Percentiles rank a stretch among this genome's conserved stretches.
These are phyloP conservation scores for Endomychus coccineus DNA, from an alignment of 2,888 invertebrate species.

Conservation along the genomic window DNA sequence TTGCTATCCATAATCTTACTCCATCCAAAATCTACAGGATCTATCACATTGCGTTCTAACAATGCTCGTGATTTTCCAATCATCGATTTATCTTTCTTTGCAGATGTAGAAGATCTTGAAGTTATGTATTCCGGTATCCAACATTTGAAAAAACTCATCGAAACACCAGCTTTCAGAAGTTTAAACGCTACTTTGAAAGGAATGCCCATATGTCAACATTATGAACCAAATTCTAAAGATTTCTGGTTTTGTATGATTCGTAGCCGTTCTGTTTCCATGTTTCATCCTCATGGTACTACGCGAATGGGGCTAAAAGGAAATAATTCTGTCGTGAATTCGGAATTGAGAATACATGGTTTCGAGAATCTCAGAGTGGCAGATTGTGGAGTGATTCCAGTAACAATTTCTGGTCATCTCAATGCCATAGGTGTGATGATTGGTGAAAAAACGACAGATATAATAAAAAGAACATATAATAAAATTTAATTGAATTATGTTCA, in stretches of 20 bases:
- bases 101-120: constrained; percentile 41
- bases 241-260: constrained; percentile 44
- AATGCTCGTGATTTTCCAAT: constrained; percentile 30
- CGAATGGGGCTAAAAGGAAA: constrained; percentile 43
- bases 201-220: constrained; percentile 43
- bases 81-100: constrained; percentile 28
- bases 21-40: constrained; percentile 30
- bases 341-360: constrained; percentile 53
- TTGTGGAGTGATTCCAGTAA: constrained; percentile 55
- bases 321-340: constrained; percentile 52
- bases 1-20: constrained; percentile 18
- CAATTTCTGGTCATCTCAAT: constrained; percentile 40
- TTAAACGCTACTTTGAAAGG: constrained; percentile 46
- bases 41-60: constrained; percentile 27
- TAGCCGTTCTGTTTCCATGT: constrained; percentile 42
- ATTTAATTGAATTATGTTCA: too few relatives aligned
- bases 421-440: constrained; percentile 14
- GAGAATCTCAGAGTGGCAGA: constrained; percentile 53
- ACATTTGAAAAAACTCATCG: constrained; percentile 18
- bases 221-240: constrained; percentile 38
- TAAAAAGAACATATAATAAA: too few relatives aligned
- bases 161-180: constrained; percentile 52
- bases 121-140: constrained; percentile 51
- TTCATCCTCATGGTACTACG: constrained; percentile 48
- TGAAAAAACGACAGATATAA: constrained; percentile 16